Evolutionary conservation across 2,888 invertebrate genomes (phyloP).

Genomic region (Capitulum mitella): DNA sequence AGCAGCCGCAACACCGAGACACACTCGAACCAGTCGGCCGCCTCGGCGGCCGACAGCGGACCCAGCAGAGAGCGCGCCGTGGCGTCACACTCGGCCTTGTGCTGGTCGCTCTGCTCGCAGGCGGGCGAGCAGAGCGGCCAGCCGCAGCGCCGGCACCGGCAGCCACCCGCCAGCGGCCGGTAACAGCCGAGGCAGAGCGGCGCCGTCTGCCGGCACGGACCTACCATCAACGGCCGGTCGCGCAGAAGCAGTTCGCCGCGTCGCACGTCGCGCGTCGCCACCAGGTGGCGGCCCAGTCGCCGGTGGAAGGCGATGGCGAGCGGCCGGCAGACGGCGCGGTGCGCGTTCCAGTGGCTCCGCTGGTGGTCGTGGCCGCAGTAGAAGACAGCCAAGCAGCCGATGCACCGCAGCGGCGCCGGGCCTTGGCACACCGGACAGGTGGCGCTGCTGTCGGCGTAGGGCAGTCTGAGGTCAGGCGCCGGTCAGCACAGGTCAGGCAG

Average conservation of each 20-base stretch:
- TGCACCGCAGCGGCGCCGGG: too few species aligned
- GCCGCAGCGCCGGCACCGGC: conserved; percentile 31
- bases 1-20: background rate
- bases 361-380: too few species aligned
- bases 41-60: background rate
- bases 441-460: too few species aligned
- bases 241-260: conserved; percentile 35
- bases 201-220: conserved; percentile 35
- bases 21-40: background rate
- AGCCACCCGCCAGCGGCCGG: conserved; percentile 32
- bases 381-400: too few species aligned
- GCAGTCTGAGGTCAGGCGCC: too few species aligned
- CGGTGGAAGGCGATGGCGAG: too few species aligned
- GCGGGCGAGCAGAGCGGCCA: conserved; percentile 34
- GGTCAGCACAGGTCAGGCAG: too few species aligned
- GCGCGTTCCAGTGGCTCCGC: too few species aligned
- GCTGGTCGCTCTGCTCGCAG: conserved; percentile 32
- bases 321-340: too few species aligned
- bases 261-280: conserved; percentile 34
- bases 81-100: conserved; percentile 34
- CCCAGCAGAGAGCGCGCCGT: conserved; percentile 2
- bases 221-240: conserved; percentile 30
- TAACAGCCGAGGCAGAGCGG: conserved; percentile 36
- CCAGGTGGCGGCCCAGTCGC: conserved; percentile 38
- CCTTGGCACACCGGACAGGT: too few species aligned